Evolutionary conservation across 2,797 vertebrate genomes (phyloP).

Genomic region (Staurois parvus): DNA sequence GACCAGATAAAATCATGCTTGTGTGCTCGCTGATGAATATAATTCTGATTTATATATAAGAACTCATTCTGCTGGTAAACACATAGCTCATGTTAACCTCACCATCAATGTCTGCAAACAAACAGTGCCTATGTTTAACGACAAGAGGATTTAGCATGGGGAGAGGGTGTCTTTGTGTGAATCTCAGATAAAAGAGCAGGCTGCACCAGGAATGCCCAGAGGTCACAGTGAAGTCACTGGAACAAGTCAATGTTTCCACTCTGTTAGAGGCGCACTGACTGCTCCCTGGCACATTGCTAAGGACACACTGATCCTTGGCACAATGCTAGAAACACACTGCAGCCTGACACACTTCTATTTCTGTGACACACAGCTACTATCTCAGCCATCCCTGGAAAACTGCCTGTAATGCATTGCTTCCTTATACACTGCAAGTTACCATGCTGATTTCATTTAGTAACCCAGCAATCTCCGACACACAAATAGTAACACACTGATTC

Average conservation of each 20-base stretch:
- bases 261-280: slow-evolving; percentile 42
- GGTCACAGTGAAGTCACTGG: slow-evolving; percentile 54
- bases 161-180: slow-evolving; percentile 43
- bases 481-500: background rate
- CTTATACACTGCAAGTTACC: background rate
- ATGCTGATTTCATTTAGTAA: background rate
- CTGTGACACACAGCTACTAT: slow-evolving; percentile 6
- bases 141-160: slow-evolving; percentile 20
- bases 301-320: slow-evolving; percentile 17
- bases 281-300: slow-evolving; percentile 36
- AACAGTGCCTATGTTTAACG: slow-evolving; percentile 41
- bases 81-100: slow-evolving; percentile 28
- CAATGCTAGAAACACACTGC: slow-evolving; percentile 4
- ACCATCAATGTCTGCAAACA: slow-evolving; percentile 36
- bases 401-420: background rate
- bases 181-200: slow-evolving; percentile 43
- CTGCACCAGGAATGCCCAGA: slow-evolving; percentile 49
- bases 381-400: background rate
- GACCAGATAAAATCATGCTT: background rate
- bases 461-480: background rate
- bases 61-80: slow-evolving; percentile 15
- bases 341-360: background rate
- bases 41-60: slow-evolving; percentile 16
- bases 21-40: slow-evolving; percentile 5
- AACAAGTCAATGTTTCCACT: slow-evolving; percentile 58